These are phyloP conservation scores for Drosophila suboccidentalis DNA, from an alignment of 2,888 invertebrate species.

Conservation along the genomic window DNA sequence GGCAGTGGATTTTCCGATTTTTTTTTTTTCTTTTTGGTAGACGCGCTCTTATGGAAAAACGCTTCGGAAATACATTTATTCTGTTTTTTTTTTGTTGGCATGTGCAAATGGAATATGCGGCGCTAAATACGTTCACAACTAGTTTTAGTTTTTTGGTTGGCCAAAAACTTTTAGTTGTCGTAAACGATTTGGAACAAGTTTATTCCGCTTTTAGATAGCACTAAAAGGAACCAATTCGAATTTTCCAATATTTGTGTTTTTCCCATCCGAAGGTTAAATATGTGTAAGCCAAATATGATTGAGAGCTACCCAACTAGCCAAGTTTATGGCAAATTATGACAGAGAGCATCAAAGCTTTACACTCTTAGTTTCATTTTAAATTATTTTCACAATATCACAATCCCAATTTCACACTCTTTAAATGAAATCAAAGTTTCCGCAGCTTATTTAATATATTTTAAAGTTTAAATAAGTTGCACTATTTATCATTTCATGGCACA, in stretches of 20 bases:
- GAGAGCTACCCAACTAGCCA: background rate
- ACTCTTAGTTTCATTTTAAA: background rate
- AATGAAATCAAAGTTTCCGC: background rate
- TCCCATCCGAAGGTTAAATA: slow-evolving; percentile 2
- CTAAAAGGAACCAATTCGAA: slow-evolving; percentile 17
- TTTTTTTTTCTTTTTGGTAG: slow-evolving; percentile 14
- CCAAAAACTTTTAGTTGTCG: slow-evolving; percentile 50
- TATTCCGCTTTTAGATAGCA: slow-evolving; percentile 30
- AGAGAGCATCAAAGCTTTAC: too few species aligned
- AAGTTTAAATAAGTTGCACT: background rate
- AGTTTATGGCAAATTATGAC: too few species aligned
- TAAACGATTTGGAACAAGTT: slow-evolving; percentile 51
- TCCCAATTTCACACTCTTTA: background rate
- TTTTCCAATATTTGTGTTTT: slow-evolving; percentile 13
- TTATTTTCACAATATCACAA: background rate
- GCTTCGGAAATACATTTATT: slow-evolving; percentile 31
- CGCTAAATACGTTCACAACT: slow-evolving; percentile 35
- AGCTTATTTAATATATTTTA: background rate
- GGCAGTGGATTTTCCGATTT: slow-evolving; percentile 17
- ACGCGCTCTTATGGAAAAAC: slow-evolving; percentile 24
- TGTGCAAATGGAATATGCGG: slow-evolving; percentile 33
- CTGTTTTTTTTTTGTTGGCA: background rate
- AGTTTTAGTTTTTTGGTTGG: slow-evolving; percentile 19
- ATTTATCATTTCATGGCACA: background rate
- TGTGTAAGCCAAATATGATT: slow-evolving; percentile 1